These are phyloP conservation scores for Rutpela maculata DNA, from an alignment of 2,888 invertebrate genomes.

Conservation along the genomic window DNA sequence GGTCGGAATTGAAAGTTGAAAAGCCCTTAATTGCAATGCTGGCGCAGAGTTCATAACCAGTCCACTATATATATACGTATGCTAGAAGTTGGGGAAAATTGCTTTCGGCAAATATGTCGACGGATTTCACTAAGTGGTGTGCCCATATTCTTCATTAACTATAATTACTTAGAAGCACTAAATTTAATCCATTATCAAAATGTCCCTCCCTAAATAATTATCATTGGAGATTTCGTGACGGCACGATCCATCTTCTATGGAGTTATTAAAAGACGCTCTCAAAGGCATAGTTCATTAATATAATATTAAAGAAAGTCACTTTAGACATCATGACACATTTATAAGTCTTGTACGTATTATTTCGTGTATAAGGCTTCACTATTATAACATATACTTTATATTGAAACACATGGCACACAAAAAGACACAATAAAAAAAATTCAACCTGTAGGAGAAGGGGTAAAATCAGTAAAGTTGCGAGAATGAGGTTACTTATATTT, in stretches of 20 bases:
- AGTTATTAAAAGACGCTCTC: neutral
- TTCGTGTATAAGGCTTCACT: too few relatives aligned
- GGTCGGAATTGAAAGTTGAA: conserved; percentile 12
- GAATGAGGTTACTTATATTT: too few relatives aligned
- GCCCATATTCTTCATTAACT: conserved; percentile 41
- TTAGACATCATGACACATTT: too few relatives aligned
- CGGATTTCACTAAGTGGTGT: conserved; percentile 37
- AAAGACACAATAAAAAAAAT: too few relatives aligned
- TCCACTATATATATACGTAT: conserved; percentile 31
- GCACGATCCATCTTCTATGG: neutral
- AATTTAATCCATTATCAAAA: conserved; percentile 34
- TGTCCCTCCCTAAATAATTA: conserved; percentile 25
- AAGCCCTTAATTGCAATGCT: conserved; percentile 24
- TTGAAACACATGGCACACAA: too few relatives aligned
- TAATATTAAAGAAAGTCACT: too few relatives aligned
- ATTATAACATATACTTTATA: too few relatives aligned
- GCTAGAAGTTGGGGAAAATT: conserved; percentile 34
- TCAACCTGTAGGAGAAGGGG: too few relatives aligned
- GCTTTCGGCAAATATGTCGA: conserved; percentile 37
- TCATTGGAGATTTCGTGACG: conserved; percentile 19
- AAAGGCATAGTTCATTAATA: neutral
- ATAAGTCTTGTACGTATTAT: too few relatives aligned
- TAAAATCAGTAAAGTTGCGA: too few relatives aligned
- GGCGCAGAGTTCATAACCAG: conserved; percentile 24
- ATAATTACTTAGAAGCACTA: conserved; percentile 34